phyloP scores from a whole-genome alignment of 2,113 vertebrate genomes.

The Eptesicus fuscus region DNA sequence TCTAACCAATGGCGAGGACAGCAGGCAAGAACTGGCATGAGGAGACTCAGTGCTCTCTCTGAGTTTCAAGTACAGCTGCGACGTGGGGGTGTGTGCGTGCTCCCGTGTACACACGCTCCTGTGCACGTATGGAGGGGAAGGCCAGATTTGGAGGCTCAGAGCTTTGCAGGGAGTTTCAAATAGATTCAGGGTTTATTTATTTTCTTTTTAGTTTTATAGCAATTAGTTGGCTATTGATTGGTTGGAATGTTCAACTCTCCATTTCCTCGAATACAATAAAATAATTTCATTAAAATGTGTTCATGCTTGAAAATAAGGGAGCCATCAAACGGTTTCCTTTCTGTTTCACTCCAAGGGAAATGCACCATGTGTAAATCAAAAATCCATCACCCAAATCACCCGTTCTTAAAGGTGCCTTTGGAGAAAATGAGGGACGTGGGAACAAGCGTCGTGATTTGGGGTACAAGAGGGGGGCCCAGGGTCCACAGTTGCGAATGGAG shows the following conservation, averaged over 20 bases:
- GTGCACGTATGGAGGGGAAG: background rate
- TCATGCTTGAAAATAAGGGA: conserved; percentile 42
- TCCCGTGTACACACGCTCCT: rapidly evolving
- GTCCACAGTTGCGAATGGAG: background rate
- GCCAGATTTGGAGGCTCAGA: conserved; percentile 43
- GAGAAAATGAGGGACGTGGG: background rate
- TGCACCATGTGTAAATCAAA: conserved; percentile 61
- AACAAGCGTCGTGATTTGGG: background rate
- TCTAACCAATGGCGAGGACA: background rate
- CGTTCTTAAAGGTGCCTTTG: conserved; percentile 23
- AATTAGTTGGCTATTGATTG: conserved; percentile 51
- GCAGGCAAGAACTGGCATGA: background rate
- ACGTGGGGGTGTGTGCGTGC: rapidly evolving
- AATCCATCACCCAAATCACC: conserved; percentile 53
- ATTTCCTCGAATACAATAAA: conserved; percentile 56
- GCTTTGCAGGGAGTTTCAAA: conserved; percentile 24
- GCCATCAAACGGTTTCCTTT: conserved; percentile 44
- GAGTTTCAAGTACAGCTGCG: background rate
- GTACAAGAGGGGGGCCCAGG: rapidly evolving
- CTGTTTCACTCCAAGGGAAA: conserved; percentile 52
- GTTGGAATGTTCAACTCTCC: conserved; percentile 34
- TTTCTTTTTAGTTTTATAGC: conserved; percentile 47
- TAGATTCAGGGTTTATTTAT: conserved; percentile 20
- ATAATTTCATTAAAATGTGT: conserved; percentile 51
- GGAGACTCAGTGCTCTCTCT: conserved; percentile 38